Base-by-base conservation (phyloP, 2,888 invertebrate genomes). In the Villa cingulata region DNA sequence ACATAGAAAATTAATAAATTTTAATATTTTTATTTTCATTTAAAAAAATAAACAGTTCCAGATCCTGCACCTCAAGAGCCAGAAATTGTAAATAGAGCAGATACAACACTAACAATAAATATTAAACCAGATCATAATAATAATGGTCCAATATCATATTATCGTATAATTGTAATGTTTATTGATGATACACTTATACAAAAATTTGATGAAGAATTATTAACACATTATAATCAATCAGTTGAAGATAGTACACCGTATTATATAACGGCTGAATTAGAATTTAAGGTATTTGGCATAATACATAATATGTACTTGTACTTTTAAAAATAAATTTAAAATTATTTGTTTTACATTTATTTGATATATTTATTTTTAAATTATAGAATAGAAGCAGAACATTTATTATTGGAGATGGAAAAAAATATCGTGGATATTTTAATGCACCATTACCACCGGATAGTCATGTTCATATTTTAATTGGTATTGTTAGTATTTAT, bases 241-340 rank as follows among this genome's bases (percentile, higher is more conserved):
- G 70, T 70, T 45, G 74, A 76, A 38, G 77, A 82, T 51, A 83
- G 81, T 1, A 64, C 81, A 5, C 78, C 81, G 3, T 90, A 86
- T 63, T 92, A 92, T 61, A 81, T 91, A 29, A 76, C 88, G 7
- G 91, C 86, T 1, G 85, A 88, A 64, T 68, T 92, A 50, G 74
- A 78, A 46, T 79, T 82, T 19, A 39, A 42, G 27, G 46, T 46
- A 42, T 41, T 16, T 37, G 4, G 15, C 46, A 17, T 34, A 15
- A 3, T 17, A 29, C 12, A 16, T 44, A 16, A 14, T 23, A 5
- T 4, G 3, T 20, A 40, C 4, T 15, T n/a, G 14, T 40, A 18
- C 7, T 23, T 23, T 23, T 23, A 23, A 23, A 23, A 6, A 6
- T 23, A 23, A 6, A 23, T 23, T 23, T 23, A 23, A 23, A 23